These are phyloP conservation scores for Pipistrellus nathusii DNA, from an alignment of 2,797 vertebrate species.

Conservation along the genomic window DNA sequence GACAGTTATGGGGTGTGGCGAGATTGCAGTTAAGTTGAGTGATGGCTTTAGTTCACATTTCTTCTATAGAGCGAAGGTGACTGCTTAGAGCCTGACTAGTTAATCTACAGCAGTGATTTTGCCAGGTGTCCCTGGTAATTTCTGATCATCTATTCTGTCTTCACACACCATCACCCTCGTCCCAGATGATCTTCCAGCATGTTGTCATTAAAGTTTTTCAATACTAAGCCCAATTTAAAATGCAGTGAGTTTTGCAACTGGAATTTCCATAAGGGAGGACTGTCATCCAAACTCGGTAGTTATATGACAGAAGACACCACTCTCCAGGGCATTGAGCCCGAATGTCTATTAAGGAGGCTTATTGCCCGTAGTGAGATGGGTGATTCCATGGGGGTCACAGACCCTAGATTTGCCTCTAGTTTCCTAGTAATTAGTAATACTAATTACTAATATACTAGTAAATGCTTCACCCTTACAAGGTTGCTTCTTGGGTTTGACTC, in stretches of 20 bases:
- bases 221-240: neutral
- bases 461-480: neutral
- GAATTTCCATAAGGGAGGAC: neutral
- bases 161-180: neutral
- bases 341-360: neutral
- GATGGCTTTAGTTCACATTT: constrained; percentile 8
- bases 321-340: neutral
- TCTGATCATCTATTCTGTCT: neutral
- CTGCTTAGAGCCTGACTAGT: constrained; percentile 8
- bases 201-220: neutral
- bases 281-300: neutral
- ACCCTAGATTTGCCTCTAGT: neutral
- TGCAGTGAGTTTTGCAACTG: neutral
- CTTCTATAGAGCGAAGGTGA: neutral
- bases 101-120: neutral
- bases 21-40: neutral
- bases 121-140: neutral
- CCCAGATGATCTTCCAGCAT: neutral
- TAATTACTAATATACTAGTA: neutral
- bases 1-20: neutral
- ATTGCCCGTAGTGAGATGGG: neutral
- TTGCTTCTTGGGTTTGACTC: constrained; percentile 29
- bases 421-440: constrained; percentile 13
- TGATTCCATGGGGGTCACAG: neutral
- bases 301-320: neutral